These are phyloP conservation scores for Corythornis madagascariensis DNA, from an alignment of 2,113 vertebrate species.

Conservation along the genomic window DNA sequence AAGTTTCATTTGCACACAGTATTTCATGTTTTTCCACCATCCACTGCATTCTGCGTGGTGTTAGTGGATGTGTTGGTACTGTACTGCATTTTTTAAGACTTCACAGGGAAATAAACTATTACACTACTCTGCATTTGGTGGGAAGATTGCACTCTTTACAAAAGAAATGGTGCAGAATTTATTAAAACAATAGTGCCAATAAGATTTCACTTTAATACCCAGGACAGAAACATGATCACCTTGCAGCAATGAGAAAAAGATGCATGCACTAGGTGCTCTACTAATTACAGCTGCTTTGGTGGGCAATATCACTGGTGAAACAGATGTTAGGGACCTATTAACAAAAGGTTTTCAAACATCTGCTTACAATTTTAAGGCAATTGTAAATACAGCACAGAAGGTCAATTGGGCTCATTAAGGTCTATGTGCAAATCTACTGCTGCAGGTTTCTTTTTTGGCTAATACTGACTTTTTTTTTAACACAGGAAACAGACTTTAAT, in stretches of 20 bases:
- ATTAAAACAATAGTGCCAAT: slow-evolving; percentile 69
- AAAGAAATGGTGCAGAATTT: slow-evolving; percentile 59
- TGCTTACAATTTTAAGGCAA: slow-evolving; percentile 96
- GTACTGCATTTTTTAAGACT: neutral
- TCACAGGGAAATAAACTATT: neutral
- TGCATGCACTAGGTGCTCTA: slow-evolving; percentile 62
- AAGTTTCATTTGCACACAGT: neutral
- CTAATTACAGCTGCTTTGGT: slow-evolving; percentile 81
- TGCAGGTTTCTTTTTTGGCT: slow-evolving; percentile 79
- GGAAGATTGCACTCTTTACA: slow-evolving; percentile 12
- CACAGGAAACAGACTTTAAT: slow-evolving; percentile 88
- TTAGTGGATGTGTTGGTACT: neutral
- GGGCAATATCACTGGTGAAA: slow-evolving; percentile 71
- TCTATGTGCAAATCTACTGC: slow-evolving; percentile 88
- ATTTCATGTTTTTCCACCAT: neutral
- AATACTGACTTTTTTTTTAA: slow-evolving; percentile 78
- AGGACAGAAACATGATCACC: slow-evolving; percentile 68
- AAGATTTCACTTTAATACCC: slow-evolving; percentile 58
- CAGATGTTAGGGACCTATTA: slow-evolving; percentile 88
- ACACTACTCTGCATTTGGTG: neutral
- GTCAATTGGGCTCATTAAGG: slow-evolving; percentile 95
- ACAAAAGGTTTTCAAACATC: slow-evolving; percentile 84
- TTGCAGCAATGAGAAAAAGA: slow-evolving; percentile 65
- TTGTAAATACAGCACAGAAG: slow-evolving; percentile 91
- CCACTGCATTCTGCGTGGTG: neutral